Evolutionary conservation across 2,113 vertebrate genomes (phyloP).

Genomic region (Theristicus caerulescens): DNA sequence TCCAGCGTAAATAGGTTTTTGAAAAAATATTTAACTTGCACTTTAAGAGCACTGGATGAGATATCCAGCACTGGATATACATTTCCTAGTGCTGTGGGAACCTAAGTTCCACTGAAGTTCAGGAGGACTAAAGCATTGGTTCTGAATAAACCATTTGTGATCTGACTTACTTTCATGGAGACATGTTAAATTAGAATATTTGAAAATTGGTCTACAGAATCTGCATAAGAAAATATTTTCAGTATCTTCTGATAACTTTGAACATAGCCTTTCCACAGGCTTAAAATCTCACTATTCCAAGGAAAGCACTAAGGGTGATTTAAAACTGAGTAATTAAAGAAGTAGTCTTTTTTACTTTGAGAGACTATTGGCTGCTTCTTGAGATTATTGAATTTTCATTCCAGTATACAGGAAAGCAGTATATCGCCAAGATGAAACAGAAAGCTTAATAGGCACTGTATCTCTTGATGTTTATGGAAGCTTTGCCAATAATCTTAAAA

Average conservation of each 20-base stretch:
- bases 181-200: background rate
- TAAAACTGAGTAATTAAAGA: background rate
- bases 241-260: background rate
- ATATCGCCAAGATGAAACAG: conserved; percentile 27
- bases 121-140: background rate
- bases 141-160: background rate
- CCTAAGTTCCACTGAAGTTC: background rate
- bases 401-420: background rate
- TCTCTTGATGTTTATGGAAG: conserved; percentile 20
- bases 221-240: background rate
- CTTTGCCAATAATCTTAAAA: conserved; percentile 5
- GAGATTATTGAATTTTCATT: conserved; percentile 47
- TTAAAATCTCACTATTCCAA: background rate
- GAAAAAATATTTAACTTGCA: background rate
- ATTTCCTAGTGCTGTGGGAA: background rate
- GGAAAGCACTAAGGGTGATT: background rate
- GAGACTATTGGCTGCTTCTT: conserved; percentile 27
- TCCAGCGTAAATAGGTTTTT: background rate
- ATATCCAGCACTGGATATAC: background rate
- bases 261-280: background rate
- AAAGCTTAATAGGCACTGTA: conserved; percentile 31
- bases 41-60: background rate
- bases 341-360: background rate
- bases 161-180: background rate
- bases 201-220: background rate